phyloP scores from a whole-genome alignment of 2,888 invertebrate species.

The Thera obeliscata region DNA sequence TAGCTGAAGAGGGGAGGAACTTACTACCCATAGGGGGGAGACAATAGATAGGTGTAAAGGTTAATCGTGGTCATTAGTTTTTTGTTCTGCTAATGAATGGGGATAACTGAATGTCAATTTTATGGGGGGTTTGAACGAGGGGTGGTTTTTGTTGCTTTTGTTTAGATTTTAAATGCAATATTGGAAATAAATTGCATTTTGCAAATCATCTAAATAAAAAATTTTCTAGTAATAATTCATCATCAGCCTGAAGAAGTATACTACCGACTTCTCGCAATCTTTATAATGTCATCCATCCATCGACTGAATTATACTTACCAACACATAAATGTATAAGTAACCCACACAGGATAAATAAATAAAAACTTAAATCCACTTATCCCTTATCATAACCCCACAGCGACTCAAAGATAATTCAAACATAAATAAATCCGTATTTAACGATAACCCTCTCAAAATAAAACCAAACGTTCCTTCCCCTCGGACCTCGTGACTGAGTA shows the following conservation, averaged over 20 bases:
- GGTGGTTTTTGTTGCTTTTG: slow-evolving; percentile 4
- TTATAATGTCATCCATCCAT: too few relatives aligned
- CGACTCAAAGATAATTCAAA: slow-evolving; percentile 26
- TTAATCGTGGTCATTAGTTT: slow-evolving; percentile 35
- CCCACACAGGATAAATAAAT: neutral
- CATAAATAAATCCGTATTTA: slow-evolving; percentile 25
- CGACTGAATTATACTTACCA: too few relatives aligned
- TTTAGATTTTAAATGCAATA: neutral
- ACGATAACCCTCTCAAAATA: slow-evolving; percentile 40
- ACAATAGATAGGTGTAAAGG: slow-evolving; percentile 27
- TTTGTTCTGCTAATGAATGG: slow-evolving; percentile 26
- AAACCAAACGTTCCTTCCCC: slow-evolving; percentile 41
- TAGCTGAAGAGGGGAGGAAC: neutral
- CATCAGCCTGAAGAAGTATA: too few relatives aligned
- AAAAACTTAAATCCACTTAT: slow-evolving; percentile 16
- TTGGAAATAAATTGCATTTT: neutral
- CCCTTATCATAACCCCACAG: slow-evolving; percentile 8
- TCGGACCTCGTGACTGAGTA: too few relatives aligned
- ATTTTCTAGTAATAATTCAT: too few relatives aligned
- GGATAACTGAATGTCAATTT: slow-evolving; percentile 21
- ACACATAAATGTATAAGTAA: too few relatives aligned
- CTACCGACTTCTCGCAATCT: too few relatives aligned
- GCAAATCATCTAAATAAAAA: too few relatives aligned
- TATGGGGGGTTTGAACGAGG: slow-evolving; percentile 2
- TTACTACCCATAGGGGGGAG: slow-evolving; percentile 1